A percentile compares a stretch with the other conserved stretches of the same genome.
Conservation (phyloP, 2,888 invertebrate genomes). For the Trimorus sp. region DNA sequence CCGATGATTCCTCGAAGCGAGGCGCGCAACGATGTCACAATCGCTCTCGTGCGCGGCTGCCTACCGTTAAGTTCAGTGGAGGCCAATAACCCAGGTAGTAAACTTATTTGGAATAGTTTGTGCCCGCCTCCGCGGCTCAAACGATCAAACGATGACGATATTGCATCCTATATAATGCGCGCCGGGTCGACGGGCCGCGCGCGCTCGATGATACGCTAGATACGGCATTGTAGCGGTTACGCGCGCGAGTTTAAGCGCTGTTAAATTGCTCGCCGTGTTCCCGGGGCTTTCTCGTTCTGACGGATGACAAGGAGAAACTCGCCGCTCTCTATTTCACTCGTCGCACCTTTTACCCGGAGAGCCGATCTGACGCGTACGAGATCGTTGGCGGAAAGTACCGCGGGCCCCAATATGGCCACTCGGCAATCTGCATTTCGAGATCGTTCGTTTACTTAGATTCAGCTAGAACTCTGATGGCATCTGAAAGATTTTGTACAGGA, state of each 20-base stretch:
- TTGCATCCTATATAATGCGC: slow-evolving; percentile 63
- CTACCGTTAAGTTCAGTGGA: slow-evolving; percentile 80
- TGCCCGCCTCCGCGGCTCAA: slow-evolving; percentile 70
- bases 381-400: neutral
- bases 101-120: slow-evolving; percentile 79
- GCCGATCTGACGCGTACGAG: neutral
- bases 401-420: too few species aligned
- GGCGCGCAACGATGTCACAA: slow-evolving; percentile 72
- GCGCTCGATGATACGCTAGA: slow-evolving; percentile 51
- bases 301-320: slow-evolving; percentile 46
- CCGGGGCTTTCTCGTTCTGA: slow-evolving; percentile 52
- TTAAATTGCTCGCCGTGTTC: slow-evolving; percentile 49
- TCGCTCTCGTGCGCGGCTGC: slow-evolving; percentile 69
- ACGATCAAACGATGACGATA: slow-evolving; percentile 69
- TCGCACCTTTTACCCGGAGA: neutral
- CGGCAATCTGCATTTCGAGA: too few species aligned
- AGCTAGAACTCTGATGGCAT: too few species aligned
- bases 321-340: slow-evolving; percentile 27
- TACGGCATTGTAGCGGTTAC: slow-evolving; percentile 55
- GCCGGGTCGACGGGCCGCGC: slow-evolving; percentile 43
- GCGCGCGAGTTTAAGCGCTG: slow-evolving; percentile 59
- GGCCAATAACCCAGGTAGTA: slow-evolving; percentile 79
- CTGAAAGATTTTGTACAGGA: too few species aligned
- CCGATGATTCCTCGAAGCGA: slow-evolving; percentile 53
- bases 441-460: too few species aligned